A percentile compares a stretch with the other conserved stretches of the same genome.
These are phyloP conservation scores for Iselma pallidipennis DNA, from an alignment of 2,888 invertebrate genomes.

Conservation along the genomic window DNA sequence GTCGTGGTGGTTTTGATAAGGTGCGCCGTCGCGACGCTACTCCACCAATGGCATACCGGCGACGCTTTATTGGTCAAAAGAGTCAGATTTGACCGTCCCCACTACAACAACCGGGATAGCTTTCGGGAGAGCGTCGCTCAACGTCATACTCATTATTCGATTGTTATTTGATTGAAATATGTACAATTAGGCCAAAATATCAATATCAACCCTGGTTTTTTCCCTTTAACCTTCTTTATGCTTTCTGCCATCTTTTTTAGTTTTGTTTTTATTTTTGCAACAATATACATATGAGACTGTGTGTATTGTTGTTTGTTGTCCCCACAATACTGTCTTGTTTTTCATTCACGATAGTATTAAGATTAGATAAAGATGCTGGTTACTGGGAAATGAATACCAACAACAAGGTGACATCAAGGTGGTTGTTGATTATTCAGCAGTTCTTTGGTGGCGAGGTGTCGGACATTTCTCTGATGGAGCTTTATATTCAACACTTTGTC, in stretches of 20 bases:
- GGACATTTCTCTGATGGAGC: not conserved
- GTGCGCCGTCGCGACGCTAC: conserved; percentile 52
- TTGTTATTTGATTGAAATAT: not conserved
- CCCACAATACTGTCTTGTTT: not conserved
- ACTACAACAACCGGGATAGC: conserved; percentile 15
- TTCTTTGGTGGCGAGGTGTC: conserved; percentile 6
- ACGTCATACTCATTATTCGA: not conserved
- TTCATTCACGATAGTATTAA: not conserved
- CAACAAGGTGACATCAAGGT: conserved; percentile 38
- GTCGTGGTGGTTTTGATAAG: conserved; percentile 37
- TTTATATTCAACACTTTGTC: conserved; percentile 32
- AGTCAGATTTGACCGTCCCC: conserved; percentile 49
- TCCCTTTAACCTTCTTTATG: not conserved
- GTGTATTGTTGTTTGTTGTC: not conserved
- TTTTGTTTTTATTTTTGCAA: not conserved
- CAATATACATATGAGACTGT: not conserved
- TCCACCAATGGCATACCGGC: conserved; percentile 52
- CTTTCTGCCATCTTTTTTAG: not conserved
- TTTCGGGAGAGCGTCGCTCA: not conserved
- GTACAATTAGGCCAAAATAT: too few relatives aligned
- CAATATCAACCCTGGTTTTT: too few relatives aligned
- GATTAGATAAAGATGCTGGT: not conserved
- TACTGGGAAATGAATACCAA: conserved; percentile 17
- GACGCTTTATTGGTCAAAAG: conserved; percentile 50
- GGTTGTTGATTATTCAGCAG: conserved; percentile 41